Evolutionary conservation across 2,888 invertebrate genomes (phyloP), one percentile per base, ranked within the genome.

Genomic region (Apomyelois bistriatella): DNA sequence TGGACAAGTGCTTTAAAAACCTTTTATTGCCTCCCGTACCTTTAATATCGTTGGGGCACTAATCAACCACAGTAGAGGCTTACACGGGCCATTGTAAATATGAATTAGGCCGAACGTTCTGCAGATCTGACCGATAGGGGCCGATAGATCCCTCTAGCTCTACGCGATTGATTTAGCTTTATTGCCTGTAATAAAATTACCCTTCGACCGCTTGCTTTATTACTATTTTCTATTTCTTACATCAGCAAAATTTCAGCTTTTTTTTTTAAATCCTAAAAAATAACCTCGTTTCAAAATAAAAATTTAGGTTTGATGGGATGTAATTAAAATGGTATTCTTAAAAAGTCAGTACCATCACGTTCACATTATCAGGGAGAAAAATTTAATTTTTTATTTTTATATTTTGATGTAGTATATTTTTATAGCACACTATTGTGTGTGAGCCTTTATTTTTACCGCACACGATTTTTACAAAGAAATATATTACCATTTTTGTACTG

Each of bases 151-250:
- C 74, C 76, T 73, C 70, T 68, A 62, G 68, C 66, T 66, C 71
- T 67, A 72, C 72, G 59, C 78, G 77, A 84, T 85, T 85, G 84
- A 85, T 83, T 85, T 79, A 81, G 79, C 72, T 85, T 85, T 86
- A 86, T 84, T 78, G 78, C 75, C 65, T 53, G 70, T 72, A 76
- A 84, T 86, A 85, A 82, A 85, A 84, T 76, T 70, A 66, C 71
- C 75, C 70, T 66, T 65, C 65, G 68, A 53, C 60, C 56, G 57
- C 60, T 52, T 53, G 53, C 51, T 56, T 53, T 58, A 60, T 61
- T 60, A 57, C 53, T 61, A 58, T 55, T 64, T 63, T 61, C 58
- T 49, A 16, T 46, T 1, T n/a, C 32, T 47, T 13, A 52, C 9
- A 36, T 52, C 36, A 52, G 15, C 36, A 8, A 35, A 51, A n/a